Conservation (phyloP, 2,888 invertebrate genomes). For the Phania funesta region DNA sequence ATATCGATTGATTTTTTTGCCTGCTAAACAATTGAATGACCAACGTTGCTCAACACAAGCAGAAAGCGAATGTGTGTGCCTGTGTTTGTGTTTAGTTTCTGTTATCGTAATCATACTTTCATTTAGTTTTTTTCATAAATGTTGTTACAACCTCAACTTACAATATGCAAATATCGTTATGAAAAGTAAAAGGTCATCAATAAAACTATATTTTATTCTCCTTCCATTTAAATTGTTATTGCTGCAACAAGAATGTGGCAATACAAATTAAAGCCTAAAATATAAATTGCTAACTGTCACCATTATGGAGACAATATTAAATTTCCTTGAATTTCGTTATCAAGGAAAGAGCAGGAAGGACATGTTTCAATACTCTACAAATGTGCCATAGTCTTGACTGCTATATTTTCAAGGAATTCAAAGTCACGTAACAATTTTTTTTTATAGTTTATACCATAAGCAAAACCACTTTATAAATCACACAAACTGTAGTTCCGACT, state of each 20-base stretch:
- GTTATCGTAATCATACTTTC: background rate
- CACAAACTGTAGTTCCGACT: too few species aligned
- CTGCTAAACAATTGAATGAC: too few species aligned
- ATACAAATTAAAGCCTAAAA: conserved; percentile 9
- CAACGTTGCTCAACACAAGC: too few species aligned
- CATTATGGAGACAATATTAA: conserved; percentile 55
- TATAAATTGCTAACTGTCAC: conserved; percentile 62
- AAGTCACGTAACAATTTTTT: too few species aligned
- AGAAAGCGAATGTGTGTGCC: too few species aligned
- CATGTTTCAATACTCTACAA: conserved; percentile 17
- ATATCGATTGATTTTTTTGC: too few species aligned
- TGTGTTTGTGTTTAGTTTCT: too few species aligned
- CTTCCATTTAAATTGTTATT: background rate
- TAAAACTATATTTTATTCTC: background rate
- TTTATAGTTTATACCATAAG: too few species aligned
- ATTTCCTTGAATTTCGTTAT: conserved; percentile 57
- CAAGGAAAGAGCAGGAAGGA: conserved; percentile 26
- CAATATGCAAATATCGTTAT: conserved; percentile 26
- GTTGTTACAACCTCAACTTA: conserved; percentile 15
- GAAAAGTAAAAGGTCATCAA: conserved; percentile 34
- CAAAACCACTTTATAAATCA: too few species aligned
- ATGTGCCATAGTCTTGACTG: background rate
- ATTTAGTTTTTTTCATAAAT: background rate
- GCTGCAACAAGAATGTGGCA: background rate
- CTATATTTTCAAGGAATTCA: background rate